Conservation (phyloP, 2,888 invertebrate genomes). For the Oeneis ivallda region DNA sequence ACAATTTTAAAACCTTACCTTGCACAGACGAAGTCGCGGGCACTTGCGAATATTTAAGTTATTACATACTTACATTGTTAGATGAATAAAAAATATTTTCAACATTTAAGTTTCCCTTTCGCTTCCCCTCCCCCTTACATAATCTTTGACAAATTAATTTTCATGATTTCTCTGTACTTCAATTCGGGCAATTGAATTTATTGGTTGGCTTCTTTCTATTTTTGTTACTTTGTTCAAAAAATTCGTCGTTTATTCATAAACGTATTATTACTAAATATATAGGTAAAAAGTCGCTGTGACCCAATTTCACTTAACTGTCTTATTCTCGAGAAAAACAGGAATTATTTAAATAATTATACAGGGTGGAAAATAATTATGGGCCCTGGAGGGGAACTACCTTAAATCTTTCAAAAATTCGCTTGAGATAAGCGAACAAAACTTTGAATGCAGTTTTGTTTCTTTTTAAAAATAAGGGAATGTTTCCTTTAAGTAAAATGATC, state of each 20-base stretch:
- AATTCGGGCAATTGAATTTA: conserved; percentile 36
- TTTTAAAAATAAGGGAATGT: no score
- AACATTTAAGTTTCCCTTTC: conserved; percentile 51
- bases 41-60: no score
- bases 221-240: conserved; percentile 3
- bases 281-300: neutral
- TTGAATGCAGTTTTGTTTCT: no score
- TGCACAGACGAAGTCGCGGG: no score
- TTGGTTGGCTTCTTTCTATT: conserved; percentile 21
- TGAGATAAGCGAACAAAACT: no score
- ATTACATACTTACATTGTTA: conserved; percentile 28
- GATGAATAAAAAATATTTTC: conserved; percentile 46
- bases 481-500: no score
- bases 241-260: neutral
- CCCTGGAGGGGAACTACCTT: no score
- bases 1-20: no score
- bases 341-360: no score
- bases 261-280: neutral
- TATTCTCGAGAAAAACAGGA: no score
- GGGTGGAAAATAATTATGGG: no score
- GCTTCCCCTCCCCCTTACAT: conserved; percentile 42
- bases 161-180: conserved; percentile 57
- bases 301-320: neutral
- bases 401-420: no score
- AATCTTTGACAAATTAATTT: conserved; percentile 55